Evolutionary conservation across 2,113 vertebrate genomes (phyloP).

Genomic region (Aptenodytes forsteri): DNA sequence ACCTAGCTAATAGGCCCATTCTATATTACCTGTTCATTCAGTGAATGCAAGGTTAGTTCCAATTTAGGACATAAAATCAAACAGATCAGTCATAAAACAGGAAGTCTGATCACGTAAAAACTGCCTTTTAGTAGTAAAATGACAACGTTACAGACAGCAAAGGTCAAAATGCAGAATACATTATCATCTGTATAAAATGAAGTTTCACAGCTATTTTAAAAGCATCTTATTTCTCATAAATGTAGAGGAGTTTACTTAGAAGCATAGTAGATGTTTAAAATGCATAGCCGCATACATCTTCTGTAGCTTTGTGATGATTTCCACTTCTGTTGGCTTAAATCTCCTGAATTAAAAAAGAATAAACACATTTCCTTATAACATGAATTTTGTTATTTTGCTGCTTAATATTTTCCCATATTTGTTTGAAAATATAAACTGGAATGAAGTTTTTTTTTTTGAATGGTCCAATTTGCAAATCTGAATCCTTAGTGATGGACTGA

Average conservation of each 20-base stretch:
- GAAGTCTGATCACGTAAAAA: not conserved
- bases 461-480: not conserved
- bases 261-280: not conserved
- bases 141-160: not conserved
- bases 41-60: not conserved
- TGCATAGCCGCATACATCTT: not conserved
- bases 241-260: not conserved
- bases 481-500: not conserved
- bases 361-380: not conserved
- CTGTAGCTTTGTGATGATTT: not conserved
- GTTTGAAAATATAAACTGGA: not conserved
- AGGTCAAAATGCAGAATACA: not conserved
- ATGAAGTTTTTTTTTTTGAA: not conserved
- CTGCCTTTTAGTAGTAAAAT: not conserved
- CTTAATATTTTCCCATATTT: not conserved
- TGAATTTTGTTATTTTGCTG: not conserved
- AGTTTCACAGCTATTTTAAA: not conserved
- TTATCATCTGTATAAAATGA: not conserved
- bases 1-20: not conserved
- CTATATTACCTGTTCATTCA: not conserved
- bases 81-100: not conserved
- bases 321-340: not conserved
- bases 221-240: not conserved
- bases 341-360: constrained; percentile 52
- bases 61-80: not conserved